Percentiles rank a stretch among this genome's conserved stretches.
phyloP scores from a whole-genome alignment of 2,113 vertebrate genomes.

The Pipra filicauda region DNA sequence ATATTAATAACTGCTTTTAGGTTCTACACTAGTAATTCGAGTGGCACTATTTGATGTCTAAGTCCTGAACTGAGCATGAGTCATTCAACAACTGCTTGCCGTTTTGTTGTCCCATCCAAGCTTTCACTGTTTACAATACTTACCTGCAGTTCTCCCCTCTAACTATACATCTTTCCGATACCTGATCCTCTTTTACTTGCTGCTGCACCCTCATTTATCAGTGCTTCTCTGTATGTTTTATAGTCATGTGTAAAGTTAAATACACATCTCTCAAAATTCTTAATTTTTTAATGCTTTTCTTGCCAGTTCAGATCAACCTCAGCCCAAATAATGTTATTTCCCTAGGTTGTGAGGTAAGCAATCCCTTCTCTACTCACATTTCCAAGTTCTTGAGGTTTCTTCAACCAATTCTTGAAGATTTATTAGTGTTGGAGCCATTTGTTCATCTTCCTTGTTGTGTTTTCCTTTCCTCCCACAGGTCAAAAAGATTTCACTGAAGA shows the following conservation, averaged over 20 bases:
- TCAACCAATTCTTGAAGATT: background rate
- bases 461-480: background rate
- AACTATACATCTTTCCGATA: background rate
- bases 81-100: background rate
- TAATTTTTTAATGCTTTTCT: background rate
- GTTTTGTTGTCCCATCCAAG: background rate
- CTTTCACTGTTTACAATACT: background rate
- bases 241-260: background rate
- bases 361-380: background rate
- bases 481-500: background rate
- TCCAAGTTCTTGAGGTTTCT: background rate
- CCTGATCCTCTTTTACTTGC: background rate
- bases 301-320: background rate
- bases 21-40: background rate
- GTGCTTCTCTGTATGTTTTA: background rate
- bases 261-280: background rate
- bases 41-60: background rate
- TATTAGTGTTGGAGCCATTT: background rate
- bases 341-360: background rate
- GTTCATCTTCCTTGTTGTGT: background rate
- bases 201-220: background rate
- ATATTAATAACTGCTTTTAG: background rate
- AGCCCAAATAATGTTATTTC: background rate
- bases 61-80: background rate
- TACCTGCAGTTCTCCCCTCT: background rate